phyloP scores from a whole-genome alignment of 2,888 invertebrate species.

The Apodemia mormo region DNA sequence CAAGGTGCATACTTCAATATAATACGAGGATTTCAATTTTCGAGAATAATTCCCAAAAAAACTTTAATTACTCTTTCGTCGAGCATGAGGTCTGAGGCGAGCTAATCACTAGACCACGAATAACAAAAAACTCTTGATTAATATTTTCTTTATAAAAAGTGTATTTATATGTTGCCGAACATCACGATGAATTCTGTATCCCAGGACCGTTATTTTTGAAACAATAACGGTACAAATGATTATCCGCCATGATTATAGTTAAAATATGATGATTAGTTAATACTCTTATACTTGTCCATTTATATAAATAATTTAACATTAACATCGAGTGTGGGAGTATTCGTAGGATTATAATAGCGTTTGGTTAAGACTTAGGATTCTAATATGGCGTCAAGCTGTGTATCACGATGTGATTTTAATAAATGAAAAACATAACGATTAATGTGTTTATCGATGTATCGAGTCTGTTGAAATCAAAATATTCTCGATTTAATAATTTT shows the following conservation, averaged over 20 bases:
- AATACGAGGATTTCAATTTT: too few relatives aligned
- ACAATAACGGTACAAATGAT: background rate
- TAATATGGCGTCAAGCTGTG: slow-evolving; percentile 16
- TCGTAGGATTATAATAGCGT: background rate
- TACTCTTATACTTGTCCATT: background rate
- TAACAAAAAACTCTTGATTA: too few relatives aligned
- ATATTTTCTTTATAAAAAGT: too few relatives aligned
- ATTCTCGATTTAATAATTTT: background rate
- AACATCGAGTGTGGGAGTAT: background rate
- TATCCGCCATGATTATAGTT: background rate
- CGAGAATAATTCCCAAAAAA: too few relatives aligned
- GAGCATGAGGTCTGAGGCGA: too few relatives aligned
- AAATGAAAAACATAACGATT: slow-evolving; percentile 5
- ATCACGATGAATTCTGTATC: too few relatives aligned
- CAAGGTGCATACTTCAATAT: too few relatives aligned
- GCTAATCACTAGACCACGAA: too few relatives aligned
- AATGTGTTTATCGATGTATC: background rate
- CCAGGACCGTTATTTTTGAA: background rate
- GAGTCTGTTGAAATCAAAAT: background rate
- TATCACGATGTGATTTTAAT: background rate
- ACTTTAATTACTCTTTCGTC: too few relatives aligned
- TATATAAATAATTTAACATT: slow-evolving; percentile 7
- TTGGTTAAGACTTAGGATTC: background rate
- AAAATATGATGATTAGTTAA: slow-evolving; percentile 5
- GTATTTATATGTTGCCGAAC: too few relatives aligned